A percentile compares a stretch with the other conserved stretches of the same genome.
Evolutionary conservation across 1,140 invertebrate genomes (phyloP).

Genomic region (Aphelenchoides besseyi): DNA sequence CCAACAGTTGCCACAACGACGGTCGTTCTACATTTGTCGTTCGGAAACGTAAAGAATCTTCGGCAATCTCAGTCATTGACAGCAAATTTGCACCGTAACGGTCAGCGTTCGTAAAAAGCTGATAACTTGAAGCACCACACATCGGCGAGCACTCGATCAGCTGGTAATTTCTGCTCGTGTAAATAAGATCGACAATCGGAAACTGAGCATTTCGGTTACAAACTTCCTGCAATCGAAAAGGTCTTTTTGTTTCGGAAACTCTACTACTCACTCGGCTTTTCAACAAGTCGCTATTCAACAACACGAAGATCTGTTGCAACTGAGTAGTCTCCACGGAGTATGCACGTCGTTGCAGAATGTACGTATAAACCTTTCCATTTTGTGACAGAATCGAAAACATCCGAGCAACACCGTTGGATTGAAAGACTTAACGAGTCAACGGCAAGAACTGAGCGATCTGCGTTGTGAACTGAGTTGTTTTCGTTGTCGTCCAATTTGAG

Average conservation of each 20-base stretch:
- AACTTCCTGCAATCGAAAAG: neutral
- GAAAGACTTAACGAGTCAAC: neutral
- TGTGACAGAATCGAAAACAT: conserved; percentile 3
- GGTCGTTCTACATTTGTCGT: neutral
- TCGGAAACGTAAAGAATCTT: neutral
- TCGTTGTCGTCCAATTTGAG: conserved; percentile 4
- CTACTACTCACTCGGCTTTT: neutral
- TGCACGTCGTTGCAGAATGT: neutral
- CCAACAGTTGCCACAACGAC: neutral
- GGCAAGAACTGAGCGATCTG: conserved; percentile 19
- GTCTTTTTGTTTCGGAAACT: neutral
- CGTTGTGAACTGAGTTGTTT: neutral
- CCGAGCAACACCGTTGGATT: neutral
- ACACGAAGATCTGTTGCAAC: neutral
- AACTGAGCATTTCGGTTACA: conserved; percentile 5
- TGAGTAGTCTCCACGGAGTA: neutral
- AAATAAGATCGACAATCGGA: neutral
- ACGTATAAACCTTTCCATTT: conserved; percentile 14
- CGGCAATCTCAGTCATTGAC: neutral
- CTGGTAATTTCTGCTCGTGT: neutral
- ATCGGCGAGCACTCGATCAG: neutral
- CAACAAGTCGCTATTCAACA: conserved; percentile 7
- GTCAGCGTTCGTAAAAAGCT: neutral
- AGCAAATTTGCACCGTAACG: neutral
- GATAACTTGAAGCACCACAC: neutral